Evolutionary conservation across 2,888 invertebrate genomes (phyloP), one percentile per base, ranked within the genome.

Genomic region (Lamproptera curius): DNA sequence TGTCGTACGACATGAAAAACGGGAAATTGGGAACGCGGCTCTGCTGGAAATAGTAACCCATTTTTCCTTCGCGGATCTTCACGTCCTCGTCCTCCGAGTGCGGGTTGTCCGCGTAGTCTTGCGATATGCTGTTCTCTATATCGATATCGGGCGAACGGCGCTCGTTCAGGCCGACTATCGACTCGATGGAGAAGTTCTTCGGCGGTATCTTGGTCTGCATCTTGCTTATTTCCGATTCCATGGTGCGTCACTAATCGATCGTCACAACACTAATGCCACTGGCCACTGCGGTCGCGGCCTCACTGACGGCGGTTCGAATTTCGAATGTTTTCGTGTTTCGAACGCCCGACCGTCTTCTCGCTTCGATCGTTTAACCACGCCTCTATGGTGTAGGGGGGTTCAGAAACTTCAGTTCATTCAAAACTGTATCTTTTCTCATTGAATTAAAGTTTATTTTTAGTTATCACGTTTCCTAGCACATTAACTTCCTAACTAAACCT

Each of bases 121-220:
- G 78, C 0, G 78, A 76, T 15, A 85, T 78, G 9, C 72, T 77
- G 16, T 76, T 85, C 41, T 87, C 87, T 0, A 87, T 86, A 65
- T 87, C 87, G 59, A 87, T 87, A 56, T 85, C 87, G 0, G 86
- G 87, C 1, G 84, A 84, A 42, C 83, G 62, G 1, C 83, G 62
- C 13, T 80, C 73, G 46, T 64, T 78, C 2, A 86, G 57, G 0
- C 88, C 88, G 0, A 91, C 91, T 42, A 91, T 84, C 26, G 91
- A 91, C 72, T 91, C 91, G n/a, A 91, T 91, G 0, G 91, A 90
- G 63, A 91, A 91, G 49, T 91, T 91, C 56, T 90, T 90, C 16
- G 91, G 88, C 38, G 90, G 89, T 16, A 84, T 68, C 56, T 86
- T 85, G 2, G 85, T 84, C 43, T 73, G 74, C 69, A 81, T 77